Evolutionary conservation across 2,888 invertebrate species (phyloP), one percentile per base, ranked within the genome.

Genomic region (Spisula subtruncata): DNA sequence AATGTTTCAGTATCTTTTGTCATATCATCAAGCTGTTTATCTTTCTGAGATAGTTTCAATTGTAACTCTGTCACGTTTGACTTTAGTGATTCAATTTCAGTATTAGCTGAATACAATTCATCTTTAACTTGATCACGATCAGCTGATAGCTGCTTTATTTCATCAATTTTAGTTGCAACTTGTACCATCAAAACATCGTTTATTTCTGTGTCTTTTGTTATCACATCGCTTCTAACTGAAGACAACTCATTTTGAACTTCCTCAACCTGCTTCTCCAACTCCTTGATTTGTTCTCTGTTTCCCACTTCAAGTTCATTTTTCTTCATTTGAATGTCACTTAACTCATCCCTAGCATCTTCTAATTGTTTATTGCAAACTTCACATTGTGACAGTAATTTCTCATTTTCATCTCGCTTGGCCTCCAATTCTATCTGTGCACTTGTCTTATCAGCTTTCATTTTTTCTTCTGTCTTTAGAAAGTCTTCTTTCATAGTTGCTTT

Each of bases 351-450:
- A 5, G 18, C 51, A 41, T 87, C 75, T 29, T 83, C 56, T 16
- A 87, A 25, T 10, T 54, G 25, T 25, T 83, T 75, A 83, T 87
- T 51, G 87, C 83, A 87, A 83, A 75, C 12, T 54, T 25, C 51
- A 29, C 66, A 48, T 79, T 83, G 87, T 83, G 87, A 83, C 87
- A 87, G 32, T 16, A 79, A 8, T 41, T 82, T 83, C 75, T 87
- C 83, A 54, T 87, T 82, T 18, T 79, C 54, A 20, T 79, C 16
- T 51, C 10, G n/a, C 16, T 71, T 54, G 20, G 79, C n/a, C 14
- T 20, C 12, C 10, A 48, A 16, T 35, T 79, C 80, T 29, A 46
- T 5, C 5, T 29, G 14, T 5, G 51, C 29, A 4, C 46, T 32
- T 48, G 80, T 41, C 5, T 46, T 81, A 32, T 81, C 48, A 8